Evolutionary conservation across 2,113 vertebrate genomes (phyloP), one percentile per base, ranked within the genome.

Genomic region (Hiodon tergisus): DNA sequence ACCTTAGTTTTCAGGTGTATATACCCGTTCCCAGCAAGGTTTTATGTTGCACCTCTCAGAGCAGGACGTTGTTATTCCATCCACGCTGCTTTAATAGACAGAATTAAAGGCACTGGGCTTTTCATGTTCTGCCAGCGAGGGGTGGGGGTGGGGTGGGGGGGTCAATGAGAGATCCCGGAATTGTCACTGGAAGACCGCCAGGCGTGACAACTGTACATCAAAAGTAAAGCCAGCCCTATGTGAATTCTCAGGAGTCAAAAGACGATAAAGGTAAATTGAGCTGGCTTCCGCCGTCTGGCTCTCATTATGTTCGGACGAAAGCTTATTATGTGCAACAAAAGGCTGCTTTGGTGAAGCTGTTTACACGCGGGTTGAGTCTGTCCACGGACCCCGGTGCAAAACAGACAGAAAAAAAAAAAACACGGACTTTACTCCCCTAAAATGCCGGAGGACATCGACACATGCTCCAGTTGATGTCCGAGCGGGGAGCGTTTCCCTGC

Each of bases 381-480:
- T 66, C 53, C 16, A 54, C 11, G 46, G 62, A 48, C 52, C 67
- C 76, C 73, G 57, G 77, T 75, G 69, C 54, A 48, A 67, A 80
- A 71, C 78, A 80, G 78, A 75, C 63, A 73, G 61, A 50, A 55
- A 14, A 50, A 11, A 72, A 72, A 72, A n/a, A n/a, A n/a, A n/a
- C n/a, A n/a, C n/a, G n/a, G n/a, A 60, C 14, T 31, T 46, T 16
- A 63, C 62, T 53, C 31, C 10, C 9, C 10, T 3, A 73, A 50
- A 63, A n/a, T n/a, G 60, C 71, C 58, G 31, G 51, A 52, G 47
- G 71, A 58, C 71, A 71, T 57, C 31, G 53, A 47, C 68, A n/a
- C 54, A 51, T 69, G 51, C 52, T 69, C 7, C 17, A 54, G 52
- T 69, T 69, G 68, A 53, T n/a, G 9, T 52, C 11, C 10, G 52